Percentiles rank a stretch among this genome's conserved stretches.
These are phyloP conservation scores for Rhynchonycteris naso DNA, from an alignment of 2,797 vertebrate species.

Conservation along the genomic window DNA sequence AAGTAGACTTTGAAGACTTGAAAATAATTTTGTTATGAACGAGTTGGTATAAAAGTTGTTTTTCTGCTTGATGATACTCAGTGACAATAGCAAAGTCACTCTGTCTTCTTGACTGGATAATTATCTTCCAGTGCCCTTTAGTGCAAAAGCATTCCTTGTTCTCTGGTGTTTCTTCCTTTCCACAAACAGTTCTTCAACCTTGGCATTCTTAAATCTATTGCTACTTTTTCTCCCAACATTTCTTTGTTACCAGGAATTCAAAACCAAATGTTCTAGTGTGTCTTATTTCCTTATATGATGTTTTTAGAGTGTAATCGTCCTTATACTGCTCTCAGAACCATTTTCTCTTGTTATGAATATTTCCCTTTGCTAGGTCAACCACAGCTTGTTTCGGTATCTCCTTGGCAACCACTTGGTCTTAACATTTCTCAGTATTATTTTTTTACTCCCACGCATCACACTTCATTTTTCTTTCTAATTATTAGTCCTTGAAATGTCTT, in stretches of 20 bases:
- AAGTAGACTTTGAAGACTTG: neutral
- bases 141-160: slow-evolving; percentile 5
- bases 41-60: neutral
- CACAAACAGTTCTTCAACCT: slow-evolving; percentile 34
- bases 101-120: neutral
- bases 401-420: slow-evolving; percentile 71
- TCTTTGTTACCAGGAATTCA: slow-evolving; percentile 39
- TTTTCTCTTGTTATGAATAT: slow-evolving; percentile 54
- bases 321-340: slow-evolving; percentile 30
- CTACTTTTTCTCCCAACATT: neutral
- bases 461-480: slow-evolving; percentile 65
- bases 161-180: slow-evolving; percentile 24
- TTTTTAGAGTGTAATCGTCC: slow-evolving; percentile 48
- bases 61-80: neutral
- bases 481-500: slow-evolving; percentile 46
- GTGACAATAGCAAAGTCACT: neutral
- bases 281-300: slow-evolving; percentile 36
- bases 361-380: slow-evolving; percentile 58
- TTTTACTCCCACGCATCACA: slow-evolving; percentile 61
- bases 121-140: neutral
- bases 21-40: slow-evolving; percentile 26
- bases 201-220: slow-evolving; percentile 61
- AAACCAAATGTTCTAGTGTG: slow-evolving; percentile 53
- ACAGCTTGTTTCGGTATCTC: slow-evolving; percentile 59
- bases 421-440: slow-evolving; percentile 62